phyloP scores from a whole-genome alignment of 2,888 invertebrate species.

The Falcaria lacertinaria region DNA sequence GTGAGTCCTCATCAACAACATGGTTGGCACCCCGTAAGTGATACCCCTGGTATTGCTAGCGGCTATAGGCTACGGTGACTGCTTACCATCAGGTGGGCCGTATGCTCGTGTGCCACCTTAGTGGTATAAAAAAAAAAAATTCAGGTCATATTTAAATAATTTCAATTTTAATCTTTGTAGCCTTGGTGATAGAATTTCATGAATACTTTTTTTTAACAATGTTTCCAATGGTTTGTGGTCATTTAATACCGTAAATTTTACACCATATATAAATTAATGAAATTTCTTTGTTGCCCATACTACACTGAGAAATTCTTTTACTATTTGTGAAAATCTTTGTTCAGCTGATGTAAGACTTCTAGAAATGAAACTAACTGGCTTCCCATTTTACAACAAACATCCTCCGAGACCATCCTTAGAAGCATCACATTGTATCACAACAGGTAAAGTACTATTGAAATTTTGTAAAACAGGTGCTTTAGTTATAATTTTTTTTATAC shows the following conservation, averaged over 20 bases:
- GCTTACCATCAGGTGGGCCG: too few species aligned
- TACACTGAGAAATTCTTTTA: constrained; percentile 43
- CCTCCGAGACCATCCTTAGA: constrained; percentile 9
- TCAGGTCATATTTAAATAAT: constrained; percentile 25
- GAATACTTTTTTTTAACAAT: constrained; percentile 25
- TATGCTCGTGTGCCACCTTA: too few species aligned
- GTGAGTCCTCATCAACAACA: too few species aligned
- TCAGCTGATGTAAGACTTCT: constrained; percentile 7
- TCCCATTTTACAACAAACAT: constrained; percentile 13
- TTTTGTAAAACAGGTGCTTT: constrained; percentile 2
- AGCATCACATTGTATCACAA: constrained; percentile 12
- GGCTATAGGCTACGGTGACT: too few species aligned
- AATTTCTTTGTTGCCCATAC: constrained; percentile 36
- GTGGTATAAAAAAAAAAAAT: too few species aligned
- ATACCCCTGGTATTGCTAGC: too few species aligned
- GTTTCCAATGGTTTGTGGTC: constrained; percentile 39
- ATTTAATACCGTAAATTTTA: constrained; percentile 19
- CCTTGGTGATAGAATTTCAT: constrained; percentile 11
- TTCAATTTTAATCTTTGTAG: constrained; percentile 29
- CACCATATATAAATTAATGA: constrained; percentile 27
- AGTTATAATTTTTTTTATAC: constrained; percentile 6
- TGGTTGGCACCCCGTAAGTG: too few species aligned
- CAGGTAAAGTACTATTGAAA: constrained; percentile 5
- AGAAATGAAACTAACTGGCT: constrained; percentile 14
- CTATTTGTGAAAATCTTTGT: constrained; percentile 31